phyloP scores from a whole-genome alignment of 2,113 vertebrate genomes.

The Cephalopholis sonnerati region DNA sequence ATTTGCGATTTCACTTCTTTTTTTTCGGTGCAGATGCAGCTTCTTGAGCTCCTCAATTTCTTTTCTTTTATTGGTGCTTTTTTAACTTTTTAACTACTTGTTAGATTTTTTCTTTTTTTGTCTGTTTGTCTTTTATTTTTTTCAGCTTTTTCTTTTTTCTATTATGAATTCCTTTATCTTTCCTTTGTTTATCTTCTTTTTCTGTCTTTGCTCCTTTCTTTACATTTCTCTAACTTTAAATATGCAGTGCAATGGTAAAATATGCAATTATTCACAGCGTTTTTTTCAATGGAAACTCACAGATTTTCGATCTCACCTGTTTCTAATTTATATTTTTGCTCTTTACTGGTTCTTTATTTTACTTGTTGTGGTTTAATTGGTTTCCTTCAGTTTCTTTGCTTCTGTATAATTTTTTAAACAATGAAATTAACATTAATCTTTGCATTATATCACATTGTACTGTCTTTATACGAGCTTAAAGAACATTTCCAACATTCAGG shows the following conservation, averaged over 20 bases:
- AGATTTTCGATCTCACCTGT: neutral
- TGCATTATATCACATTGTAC: neutral
- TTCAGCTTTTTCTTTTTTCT: neutral
- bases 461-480: neutral
- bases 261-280: too few relatives aligned
- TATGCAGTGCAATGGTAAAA: too few relatives aligned
- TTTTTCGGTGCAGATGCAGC: neutral
- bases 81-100: neutral
- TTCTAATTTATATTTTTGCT: neutral
- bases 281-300: neutral
- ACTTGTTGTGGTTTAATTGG: neutral
- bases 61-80: too few relatives aligned
- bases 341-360: neutral
- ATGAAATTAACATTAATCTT: neutral
- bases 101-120: neutral
- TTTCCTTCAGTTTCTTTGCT: neutral
- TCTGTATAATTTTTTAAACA: neutral
- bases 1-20: slow-evolving; percentile 21
- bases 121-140: neutral
- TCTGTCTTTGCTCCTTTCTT: neutral
- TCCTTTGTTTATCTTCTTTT: neutral
- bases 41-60: neutral
- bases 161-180: neutral
- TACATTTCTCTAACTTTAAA: neutral
- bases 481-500: neutral